Conservation (phyloP, 2,113 vertebrate genomes). For the Malaclemys terrapin region DNA sequence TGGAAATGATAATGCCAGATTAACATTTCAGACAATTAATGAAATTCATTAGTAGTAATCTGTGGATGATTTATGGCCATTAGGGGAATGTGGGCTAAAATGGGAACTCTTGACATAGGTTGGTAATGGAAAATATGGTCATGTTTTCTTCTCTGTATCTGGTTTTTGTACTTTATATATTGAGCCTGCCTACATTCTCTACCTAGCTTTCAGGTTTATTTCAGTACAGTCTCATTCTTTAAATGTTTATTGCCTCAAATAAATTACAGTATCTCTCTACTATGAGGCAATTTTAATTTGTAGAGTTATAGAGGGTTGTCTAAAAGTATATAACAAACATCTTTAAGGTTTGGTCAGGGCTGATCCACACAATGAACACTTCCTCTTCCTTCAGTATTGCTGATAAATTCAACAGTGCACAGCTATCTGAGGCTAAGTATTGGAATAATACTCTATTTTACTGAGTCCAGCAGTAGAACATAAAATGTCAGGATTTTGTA, state of each 20-base stretch:
- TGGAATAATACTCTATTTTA: not conserved
- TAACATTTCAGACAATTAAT: constrained; percentile 44
- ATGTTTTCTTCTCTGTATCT: not conserved
- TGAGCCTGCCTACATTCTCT: not conserved
- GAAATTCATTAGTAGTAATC: constrained; percentile 17
- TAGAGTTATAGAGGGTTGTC: not conserved
- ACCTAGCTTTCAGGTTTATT: not conserved
- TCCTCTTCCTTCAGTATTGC: not conserved
- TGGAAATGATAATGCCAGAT: constrained; percentile 3
- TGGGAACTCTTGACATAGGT: not conserved
- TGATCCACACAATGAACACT: not conserved
- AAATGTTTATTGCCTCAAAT: not conserved
- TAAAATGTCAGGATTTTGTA: not conserved
- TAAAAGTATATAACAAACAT: not conserved
- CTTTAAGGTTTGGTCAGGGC: not conserved
- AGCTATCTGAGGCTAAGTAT: not conserved
- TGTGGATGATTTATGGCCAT: not conserved
- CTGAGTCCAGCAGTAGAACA: not conserved
- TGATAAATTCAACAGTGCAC: not conserved
- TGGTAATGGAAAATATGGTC: not conserved
- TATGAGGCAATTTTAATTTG: not conserved
- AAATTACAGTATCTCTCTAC: not conserved
- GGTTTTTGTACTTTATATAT: not conserved
- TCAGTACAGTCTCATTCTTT: not conserved
- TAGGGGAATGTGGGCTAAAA: not conserved